Evolutionary conservation across 2,888 invertebrate species (phyloP).

Genomic region (Monochamus alternatus): DNA sequence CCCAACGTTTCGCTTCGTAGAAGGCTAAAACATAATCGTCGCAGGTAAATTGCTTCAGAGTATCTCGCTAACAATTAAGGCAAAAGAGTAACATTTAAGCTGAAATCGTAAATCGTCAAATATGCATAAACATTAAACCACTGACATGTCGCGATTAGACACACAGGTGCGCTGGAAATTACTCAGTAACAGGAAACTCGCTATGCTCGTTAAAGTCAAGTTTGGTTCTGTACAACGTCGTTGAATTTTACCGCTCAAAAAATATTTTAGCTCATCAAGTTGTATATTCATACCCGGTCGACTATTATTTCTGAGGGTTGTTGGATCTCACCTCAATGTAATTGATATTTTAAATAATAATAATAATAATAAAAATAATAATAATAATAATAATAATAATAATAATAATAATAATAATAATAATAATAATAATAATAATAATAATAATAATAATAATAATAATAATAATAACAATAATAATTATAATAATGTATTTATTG

Average conservation of each 20-base stretch:
- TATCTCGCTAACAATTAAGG: slow-evolving; percentile 19
- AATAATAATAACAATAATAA: too few species aligned
- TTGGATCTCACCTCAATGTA: too few species aligned
- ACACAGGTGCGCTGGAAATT: slow-evolving; percentile 33
- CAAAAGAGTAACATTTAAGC: slow-evolving; percentile 17
- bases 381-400: too few species aligned
- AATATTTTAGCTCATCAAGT: too few species aligned
- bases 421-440: too few species aligned
- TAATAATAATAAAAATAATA: too few species aligned
- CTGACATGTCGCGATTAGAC: slow-evolving; percentile 33
- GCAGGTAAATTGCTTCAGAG: slow-evolving; percentile 1
- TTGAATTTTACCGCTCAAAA: not conserved
- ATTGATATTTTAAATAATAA: too few species aligned
- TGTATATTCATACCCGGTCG: too few species aligned
- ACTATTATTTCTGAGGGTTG: too few species aligned
- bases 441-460: too few species aligned
- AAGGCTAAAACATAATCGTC: not conserved
- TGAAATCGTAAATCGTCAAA: slow-evolving; percentile 37
- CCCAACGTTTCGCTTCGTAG: not conserved
- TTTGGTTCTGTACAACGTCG: not conserved
- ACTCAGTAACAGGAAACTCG: slow-evolving; percentile 31
- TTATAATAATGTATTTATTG: too few species aligned
- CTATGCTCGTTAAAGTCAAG: slow-evolving; percentile 2
- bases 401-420: too few species aligned
- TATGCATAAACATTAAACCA: slow-evolving; percentile 31